A percentile compares a stretch with the other conserved stretches of the same genome.
phyloP scores from a whole-genome alignment of 2,113 vertebrate genomes.

The Otis tarda region DNA sequence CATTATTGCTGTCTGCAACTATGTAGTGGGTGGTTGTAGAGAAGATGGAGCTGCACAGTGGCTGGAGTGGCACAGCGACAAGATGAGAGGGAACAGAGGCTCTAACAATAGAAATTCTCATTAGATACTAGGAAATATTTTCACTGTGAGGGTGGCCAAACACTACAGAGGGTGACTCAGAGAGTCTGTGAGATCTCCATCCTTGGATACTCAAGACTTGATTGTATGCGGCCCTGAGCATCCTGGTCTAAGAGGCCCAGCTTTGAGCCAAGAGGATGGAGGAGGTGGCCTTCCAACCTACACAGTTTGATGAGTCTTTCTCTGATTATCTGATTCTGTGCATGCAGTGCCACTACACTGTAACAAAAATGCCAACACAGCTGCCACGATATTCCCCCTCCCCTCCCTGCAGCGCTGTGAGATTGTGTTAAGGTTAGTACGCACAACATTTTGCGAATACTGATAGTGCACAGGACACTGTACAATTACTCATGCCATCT shows the following conservation, averaged over 20 bases:
- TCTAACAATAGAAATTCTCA: neutral
- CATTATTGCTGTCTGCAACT: neutral
- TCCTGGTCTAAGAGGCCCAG: neutral
- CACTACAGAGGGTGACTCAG: rapidly evolving
- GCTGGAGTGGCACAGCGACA: neutral
- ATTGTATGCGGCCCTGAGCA: neutral
- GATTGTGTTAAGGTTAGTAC: neutral
- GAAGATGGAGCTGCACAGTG: neutral
- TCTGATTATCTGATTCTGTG: neutral
- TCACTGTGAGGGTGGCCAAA: neutral
- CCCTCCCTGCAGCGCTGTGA: neutral
- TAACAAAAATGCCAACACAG: neutral
- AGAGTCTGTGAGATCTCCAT: neutral
- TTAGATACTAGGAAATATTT: neutral
- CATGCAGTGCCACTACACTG: neutral
- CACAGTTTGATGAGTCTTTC: neutral
- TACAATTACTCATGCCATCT: slow-evolving; percentile 27
- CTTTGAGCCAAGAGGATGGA: neutral
- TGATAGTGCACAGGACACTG: neutral
- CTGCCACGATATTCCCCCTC: neutral
- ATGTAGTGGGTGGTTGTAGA: neutral
- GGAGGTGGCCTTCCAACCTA: neutral
- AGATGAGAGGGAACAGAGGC: neutral
- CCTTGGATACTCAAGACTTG: neutral
- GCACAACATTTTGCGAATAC: neutral